Evolutionary conservation across 2,888 invertebrate species (phyloP).

Genomic region (Apamea sordens): DNA sequence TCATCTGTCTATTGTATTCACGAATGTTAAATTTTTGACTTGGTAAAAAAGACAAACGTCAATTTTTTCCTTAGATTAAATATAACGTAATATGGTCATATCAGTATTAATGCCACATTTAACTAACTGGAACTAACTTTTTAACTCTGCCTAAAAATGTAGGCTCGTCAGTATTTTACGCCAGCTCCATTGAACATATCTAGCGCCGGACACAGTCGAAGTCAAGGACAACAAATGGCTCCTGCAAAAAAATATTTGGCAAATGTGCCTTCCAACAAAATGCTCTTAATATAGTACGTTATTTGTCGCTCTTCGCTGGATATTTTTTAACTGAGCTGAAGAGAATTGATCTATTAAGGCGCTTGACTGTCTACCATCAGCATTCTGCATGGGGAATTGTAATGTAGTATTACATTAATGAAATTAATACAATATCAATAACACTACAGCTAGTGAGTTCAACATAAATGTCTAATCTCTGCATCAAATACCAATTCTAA

Average conservation of each 20-base stretch:
- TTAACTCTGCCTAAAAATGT: slow-evolving; percentile 11
- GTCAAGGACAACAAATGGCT: neutral
- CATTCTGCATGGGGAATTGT: neutral
- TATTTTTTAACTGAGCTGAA: neutral
- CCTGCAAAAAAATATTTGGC: neutral
- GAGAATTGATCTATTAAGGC: neutral
- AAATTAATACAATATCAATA: neutral
- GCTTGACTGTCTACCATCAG: neutral
- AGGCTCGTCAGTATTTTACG: slow-evolving; percentile 9
- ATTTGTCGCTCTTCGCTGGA: neutral
- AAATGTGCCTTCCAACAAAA: slow-evolving; percentile 9
- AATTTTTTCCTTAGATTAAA: neutral
- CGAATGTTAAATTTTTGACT: neutral
- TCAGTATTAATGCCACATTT: neutral
- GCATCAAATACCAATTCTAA: slow-evolving; percentile 34
- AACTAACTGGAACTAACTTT: neutral
- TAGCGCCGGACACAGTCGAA: neutral
- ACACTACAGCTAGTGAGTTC: neutral
- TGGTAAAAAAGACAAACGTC: neutral
- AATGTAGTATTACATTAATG: neutral
- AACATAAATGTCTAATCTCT: slow-evolving; percentile 46
- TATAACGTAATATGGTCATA: neutral
- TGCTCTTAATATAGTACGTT: neutral
- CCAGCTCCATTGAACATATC: neutral
- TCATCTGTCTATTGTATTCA: neutral